Evolutionary conservation across 1,140 invertebrate species (phyloP), one percentile per base, ranked within the genome.

Genomic region (Drosophila grimshawi): DNA sequence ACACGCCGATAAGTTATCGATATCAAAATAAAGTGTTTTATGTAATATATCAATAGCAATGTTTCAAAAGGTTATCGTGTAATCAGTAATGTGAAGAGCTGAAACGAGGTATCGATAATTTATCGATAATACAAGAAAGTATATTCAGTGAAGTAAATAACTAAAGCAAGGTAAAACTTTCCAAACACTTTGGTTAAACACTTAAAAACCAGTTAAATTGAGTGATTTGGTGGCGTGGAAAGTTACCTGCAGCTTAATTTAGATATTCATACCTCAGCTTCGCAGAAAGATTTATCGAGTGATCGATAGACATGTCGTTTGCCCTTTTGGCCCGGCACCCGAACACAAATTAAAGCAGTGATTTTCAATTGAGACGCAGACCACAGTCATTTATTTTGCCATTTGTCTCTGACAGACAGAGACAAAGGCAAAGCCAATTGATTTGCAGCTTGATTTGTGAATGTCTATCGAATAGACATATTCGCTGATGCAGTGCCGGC

Each of bases 221-320:
- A 19, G 19, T 19, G 19, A 19, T 19, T 19, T 19, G 19, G 19
- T 19, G 19, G 19, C 19, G 19, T 19, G 19, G 19, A 19, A 19
- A 19, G 19, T 19, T 19, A 19, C 19, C 19, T 19, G 19, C 19
- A 19, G 19, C 19, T 19, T 19, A 19, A 19, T 19, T 19, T 19
- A 19, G 19, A 19, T 19, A 19, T 19, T 19, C 0, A 19, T 1
- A 19, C 19, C 19, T 19, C 19, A 19, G 19, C 19, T 1, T 19
- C 19, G 19, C 19, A 19, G 19, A 19, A 19, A 32, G 32, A 49
- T 59, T 49, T 11, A 68, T 61, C 48, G 56, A 46, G 41, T 66
- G 32, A 37, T 66, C 53, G 64, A 56, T 68, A 27, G 39, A 5
- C 39, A 35, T 61, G 52, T 53, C 48, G 32, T 7, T 30, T 41